phyloP scores from a whole-genome alignment of 2,888 invertebrate species.

The Luperina nickerlii region DNA sequence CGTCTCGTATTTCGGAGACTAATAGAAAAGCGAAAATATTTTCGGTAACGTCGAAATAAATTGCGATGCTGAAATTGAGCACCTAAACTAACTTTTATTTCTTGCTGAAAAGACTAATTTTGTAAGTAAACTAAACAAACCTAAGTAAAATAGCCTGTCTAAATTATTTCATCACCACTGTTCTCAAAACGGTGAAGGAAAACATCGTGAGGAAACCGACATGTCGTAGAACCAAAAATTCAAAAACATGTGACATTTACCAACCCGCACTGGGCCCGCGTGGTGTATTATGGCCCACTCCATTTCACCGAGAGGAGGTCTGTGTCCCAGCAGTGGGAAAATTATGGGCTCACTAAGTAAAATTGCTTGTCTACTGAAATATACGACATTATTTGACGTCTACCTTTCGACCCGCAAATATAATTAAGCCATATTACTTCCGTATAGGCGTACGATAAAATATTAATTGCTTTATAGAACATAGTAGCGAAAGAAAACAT shows the following conservation, averaged over 20 bases:
- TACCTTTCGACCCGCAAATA: constrained; percentile 10
- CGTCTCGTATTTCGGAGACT: constrained; percentile 6
- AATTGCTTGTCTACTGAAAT: constrained; percentile 15
- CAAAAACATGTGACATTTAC: not conserved
- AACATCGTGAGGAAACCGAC: not conserved
- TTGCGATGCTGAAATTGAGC: constrained; percentile 11
- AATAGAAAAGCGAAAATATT: constrained; percentile 37
- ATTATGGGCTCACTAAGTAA: not conserved
- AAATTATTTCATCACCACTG: not conserved
- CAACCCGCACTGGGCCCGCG: not conserved
- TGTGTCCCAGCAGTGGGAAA: not conserved
- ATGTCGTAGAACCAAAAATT: not conserved
- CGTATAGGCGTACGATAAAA: constrained; percentile 24
- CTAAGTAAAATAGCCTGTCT: not conserved
- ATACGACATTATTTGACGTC: constrained; percentile 18
- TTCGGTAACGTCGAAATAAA: constrained; percentile 33
- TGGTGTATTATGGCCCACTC: not conserved
- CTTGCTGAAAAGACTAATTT: constrained; percentile 24
- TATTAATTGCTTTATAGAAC: constrained; percentile 41
- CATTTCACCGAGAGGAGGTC: not conserved
- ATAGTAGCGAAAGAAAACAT: constrained; percentile 28
- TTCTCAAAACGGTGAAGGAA: not conserved
- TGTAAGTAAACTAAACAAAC: constrained; percentile 10
- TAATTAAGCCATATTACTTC: constrained; percentile 8
- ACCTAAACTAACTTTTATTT: constrained; percentile 17